Percentiles rank a stretch among this genome's conserved stretches.
Evolutionary conservation across 2,888 invertebrate species (phyloP).

Genomic region (Idaea dimidiata): DNA sequence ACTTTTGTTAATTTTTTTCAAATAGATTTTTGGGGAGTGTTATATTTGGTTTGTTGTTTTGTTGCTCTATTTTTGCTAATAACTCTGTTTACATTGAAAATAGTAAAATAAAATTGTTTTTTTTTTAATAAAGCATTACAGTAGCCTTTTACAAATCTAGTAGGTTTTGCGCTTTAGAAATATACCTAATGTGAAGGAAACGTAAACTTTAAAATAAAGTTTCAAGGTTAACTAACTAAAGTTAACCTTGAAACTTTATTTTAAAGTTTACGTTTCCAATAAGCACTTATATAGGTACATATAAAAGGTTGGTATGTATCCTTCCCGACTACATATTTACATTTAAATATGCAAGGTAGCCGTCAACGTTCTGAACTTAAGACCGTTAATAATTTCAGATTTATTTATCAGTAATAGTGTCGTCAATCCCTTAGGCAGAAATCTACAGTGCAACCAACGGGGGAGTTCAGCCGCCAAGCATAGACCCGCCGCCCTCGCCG

Average conservation of each 20-base stretch:
- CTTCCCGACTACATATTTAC: background rate
- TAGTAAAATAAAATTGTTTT: no score
- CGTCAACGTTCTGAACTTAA: slow-evolving; percentile 10
- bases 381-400: slow-evolving; percentile 36
- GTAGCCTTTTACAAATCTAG: no score
- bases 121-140: no score
- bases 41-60: background rate
- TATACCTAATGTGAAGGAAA: no score
- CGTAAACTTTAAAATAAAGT: no score
- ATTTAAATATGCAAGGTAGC: background rate
- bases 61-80: background rate
- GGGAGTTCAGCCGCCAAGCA: slow-evolving; percentile 42
- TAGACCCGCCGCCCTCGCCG: slow-evolving; percentile 60
- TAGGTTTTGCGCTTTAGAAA: no score
- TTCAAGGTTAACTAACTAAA: no score
- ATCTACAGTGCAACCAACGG: slow-evolving; percentile 38
- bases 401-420: slow-evolving; percentile 41
- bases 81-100: no score
- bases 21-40: background rate
- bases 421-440: slow-evolving; percentile 31
- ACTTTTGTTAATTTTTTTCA: background rate
- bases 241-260: no score
- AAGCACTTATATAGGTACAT: no score
- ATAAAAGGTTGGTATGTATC: background rate
- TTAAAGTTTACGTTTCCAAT: no score